phyloP scores from a whole-genome alignment of 2,797 vertebrate species.

The Phyllotis vaccarum region DNA sequence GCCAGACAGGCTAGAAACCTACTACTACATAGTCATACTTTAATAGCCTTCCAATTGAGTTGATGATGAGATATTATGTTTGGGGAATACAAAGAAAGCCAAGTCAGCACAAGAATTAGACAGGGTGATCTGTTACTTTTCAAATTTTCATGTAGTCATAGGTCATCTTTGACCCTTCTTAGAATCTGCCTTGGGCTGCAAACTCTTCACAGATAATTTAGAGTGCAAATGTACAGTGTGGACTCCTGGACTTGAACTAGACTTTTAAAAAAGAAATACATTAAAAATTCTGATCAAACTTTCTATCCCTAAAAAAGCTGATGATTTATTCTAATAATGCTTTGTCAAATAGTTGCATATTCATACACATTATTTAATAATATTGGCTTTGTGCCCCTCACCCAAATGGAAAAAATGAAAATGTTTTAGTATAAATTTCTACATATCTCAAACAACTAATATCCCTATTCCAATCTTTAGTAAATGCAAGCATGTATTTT shows the following conservation, averaged over 20 bases:
- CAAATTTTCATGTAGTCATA: not conserved
- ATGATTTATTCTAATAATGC: not conserved
- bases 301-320: not conserved
- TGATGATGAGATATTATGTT: not conserved
- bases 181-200: not conserved
- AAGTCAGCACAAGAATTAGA: not conserved
- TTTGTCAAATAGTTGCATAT: not conserved
- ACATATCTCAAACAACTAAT: not conserved
- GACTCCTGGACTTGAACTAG: not conserved
- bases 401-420: not conserved
- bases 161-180: not conserved
- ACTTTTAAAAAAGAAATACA: not conserved
- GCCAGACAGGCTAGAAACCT: too few species aligned
- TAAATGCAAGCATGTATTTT: not conserved
- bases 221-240: not conserved
- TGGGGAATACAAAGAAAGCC: not conserved
- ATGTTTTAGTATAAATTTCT: not conserved
- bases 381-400: not conserved
- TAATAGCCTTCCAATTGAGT: not conserved
- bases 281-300: conserved; percentile 18
- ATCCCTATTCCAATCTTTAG: not conserved
- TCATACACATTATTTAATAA: not conserved
- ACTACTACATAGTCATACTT: too few species aligned
- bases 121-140: not conserved
- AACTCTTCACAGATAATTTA: conserved; percentile 14